Evolutionary conservation across 2,797 vertebrate species (phyloP).

Genomic region (Lacerta agilis): DNA sequence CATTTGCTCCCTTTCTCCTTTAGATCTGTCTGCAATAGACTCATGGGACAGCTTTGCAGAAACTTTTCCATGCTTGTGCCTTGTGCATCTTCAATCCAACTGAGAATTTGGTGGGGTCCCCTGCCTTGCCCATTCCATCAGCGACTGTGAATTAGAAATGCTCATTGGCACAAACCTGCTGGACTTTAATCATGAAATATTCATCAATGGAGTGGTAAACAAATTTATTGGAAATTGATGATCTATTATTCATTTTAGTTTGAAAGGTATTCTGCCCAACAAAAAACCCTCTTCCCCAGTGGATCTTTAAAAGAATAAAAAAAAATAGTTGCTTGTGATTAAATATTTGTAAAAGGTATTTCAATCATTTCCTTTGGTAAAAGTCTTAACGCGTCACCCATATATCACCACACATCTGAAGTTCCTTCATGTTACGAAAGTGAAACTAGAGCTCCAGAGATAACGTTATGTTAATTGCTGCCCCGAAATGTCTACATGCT

Average conservation of each 20-base stretch:
- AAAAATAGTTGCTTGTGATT: constrained; percentile 37
- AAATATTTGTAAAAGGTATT: constrained; percentile 63
- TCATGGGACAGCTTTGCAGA: not conserved
- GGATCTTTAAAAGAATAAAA: constrained; percentile 11
- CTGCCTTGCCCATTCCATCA: not conserved
- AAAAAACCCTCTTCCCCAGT: not conserved
- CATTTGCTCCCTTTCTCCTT: not conserved
- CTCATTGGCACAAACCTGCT: not conserved
- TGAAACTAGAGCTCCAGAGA: constrained; percentile 55
- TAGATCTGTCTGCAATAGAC: not conserved
- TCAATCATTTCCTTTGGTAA: constrained; percentile 54
- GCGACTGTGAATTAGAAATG: not conserved
- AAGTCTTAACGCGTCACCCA: constrained; percentile 56
- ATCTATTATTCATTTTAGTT: constrained; percentile 57
- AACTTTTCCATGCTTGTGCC: not conserved
- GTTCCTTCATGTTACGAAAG: constrained; percentile 59
- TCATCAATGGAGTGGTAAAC: constrained; percentile 42
- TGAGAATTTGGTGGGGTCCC: not conserved
- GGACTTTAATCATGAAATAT: constrained; percentile 18
- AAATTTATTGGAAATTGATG: constrained; percentile 18
- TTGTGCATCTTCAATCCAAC: no score
- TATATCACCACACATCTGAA: constrained; percentile 48
- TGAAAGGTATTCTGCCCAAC: not conserved
- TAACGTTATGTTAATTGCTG: constrained; percentile 66
- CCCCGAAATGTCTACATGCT: constrained; percentile 58